These are phyloP conservation scores for Ectropis grisescens DNA, from an alignment of 1,140 invertebrate genomes.

Conservation along the genomic window DNA sequence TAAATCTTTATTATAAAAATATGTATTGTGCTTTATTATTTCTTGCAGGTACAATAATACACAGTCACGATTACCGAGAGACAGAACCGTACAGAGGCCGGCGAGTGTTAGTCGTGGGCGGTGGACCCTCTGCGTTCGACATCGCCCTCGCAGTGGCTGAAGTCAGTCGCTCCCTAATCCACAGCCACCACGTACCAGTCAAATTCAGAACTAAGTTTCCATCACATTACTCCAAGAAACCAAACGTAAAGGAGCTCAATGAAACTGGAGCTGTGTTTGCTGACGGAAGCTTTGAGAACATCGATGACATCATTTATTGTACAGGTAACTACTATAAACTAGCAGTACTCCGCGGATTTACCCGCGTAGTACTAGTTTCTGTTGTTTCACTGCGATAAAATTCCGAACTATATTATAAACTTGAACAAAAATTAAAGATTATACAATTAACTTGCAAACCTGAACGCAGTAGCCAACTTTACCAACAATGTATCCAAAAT, in stretches of 20 bases:
- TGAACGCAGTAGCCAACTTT: no score
- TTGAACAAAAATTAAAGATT: no score
- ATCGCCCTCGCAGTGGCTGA: conserved; percentile 82
- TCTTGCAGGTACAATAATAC: conserved; percentile 70
- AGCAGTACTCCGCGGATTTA: no score
- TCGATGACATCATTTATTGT: conserved; percentile 84
- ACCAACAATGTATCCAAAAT: no score
- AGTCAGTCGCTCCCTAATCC: conserved; percentile 72
- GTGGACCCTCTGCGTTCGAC: conserved; percentile 89
- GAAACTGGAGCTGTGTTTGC: conserved; percentile 73
- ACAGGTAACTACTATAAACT: no score
- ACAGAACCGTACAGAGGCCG: conserved; percentile 76
- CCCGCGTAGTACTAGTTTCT: no score
- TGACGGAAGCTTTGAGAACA: conserved; percentile 73
- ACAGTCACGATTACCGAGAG: conserved; percentile 88
- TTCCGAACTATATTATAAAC: no score
- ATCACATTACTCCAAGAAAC: conserved; percentile 74
- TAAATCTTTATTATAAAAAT: no score
- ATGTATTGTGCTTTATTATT: no score
- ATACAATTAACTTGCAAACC: no score
- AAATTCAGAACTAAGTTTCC: conserved; percentile 74
- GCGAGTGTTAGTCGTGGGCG: conserved; percentile 85
- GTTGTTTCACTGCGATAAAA: no score
- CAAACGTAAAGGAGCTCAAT: conserved; percentile 72
- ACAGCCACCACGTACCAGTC: conserved; percentile 75